Evolutionary conservation across 1,140 invertebrate genomes (phyloP).

Genomic region (Berghia stephanieae): DNA sequence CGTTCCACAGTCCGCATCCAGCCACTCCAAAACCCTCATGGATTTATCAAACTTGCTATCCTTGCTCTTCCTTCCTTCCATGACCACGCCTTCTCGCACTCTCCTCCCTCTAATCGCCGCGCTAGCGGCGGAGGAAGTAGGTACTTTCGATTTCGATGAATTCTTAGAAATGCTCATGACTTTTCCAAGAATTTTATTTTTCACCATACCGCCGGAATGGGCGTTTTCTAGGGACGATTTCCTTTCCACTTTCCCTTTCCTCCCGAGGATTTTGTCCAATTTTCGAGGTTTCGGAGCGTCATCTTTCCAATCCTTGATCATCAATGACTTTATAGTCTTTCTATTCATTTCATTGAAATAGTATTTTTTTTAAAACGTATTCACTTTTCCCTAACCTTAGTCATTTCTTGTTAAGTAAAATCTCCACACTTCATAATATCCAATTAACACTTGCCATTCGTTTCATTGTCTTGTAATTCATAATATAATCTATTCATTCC

Average conservation of each 20-base stretch:
- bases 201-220: neutral
- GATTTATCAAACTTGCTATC: conserved; percentile 25
- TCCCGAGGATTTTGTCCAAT: no score
- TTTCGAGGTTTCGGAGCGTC: no score
- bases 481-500: no score
- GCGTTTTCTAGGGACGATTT: no score
- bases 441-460: no score
- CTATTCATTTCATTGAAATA: conserved; percentile 23
- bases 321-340: conserved; percentile 15
- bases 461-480: no score
- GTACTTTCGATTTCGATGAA: neutral
- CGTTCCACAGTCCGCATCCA: conserved; percentile 30
- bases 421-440: no score
- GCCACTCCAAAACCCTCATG: conserved; percentile 31
- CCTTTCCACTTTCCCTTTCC: neutral
- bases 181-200: neutral
- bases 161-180: neutral
- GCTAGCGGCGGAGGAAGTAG: neutral
- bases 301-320: conserved; percentile 14
- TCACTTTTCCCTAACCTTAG: neutral
- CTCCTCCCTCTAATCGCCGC: neutral
- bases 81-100: neutral
- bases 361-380: neutral
- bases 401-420: no score
- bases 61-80: neutral